Evolutionary conservation across 92 coral and sea anemone genomes (phyloP), one percentile per base, ranked within the genome.

Genomic region (Blastomussa wellsi): DNA sequence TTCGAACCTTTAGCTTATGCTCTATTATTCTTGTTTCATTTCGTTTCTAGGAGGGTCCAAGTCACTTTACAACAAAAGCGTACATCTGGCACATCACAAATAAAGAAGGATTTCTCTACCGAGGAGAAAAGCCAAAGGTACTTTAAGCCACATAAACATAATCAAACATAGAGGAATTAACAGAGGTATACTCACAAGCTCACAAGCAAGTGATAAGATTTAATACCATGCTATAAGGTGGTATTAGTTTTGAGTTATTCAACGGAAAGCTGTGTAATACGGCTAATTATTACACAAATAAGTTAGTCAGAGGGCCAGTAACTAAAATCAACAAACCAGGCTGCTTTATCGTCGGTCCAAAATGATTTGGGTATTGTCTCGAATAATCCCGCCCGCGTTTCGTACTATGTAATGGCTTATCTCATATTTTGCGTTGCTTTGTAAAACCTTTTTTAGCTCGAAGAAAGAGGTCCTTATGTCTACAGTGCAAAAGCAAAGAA

Each of bases 41-140:
- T 74, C 49, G 0, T 6, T 44, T 44, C 39, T 33, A 94, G 98
- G 77, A 65, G 44, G 81, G 83, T 10, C 83, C 86, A 38, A 42
- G 79, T n/a, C 49, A 83, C 24, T 72, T 67, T 28, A 71, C 79
- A 32, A 83, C 87, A 10, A 79, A 53, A 82, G 72, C 91, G 26
- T 94, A 94, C 73, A 86, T 90, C 94, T 96, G 98, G 98, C 41
- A 92, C 71, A 96, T 96, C 47, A 73, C 79, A 31, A 96, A 96
- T 90, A 94, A 91, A 79, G 89, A 92, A 2, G 94, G 85, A 44
- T 94, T 96, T 81, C 88, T 96, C 36, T 84, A 91, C 70, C 67
- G 89, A 37, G 82, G 95, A 2, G 84, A 92, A 60, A 73, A 35
- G 39, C 98, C 98, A 16, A 71, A 90, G 98, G 98, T 95, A 85